Evolutionary conservation across 2,888 invertebrate genomes (phyloP), one percentile per base, ranked within the genome.

Genomic region (Eupeodes luniger): DNA sequence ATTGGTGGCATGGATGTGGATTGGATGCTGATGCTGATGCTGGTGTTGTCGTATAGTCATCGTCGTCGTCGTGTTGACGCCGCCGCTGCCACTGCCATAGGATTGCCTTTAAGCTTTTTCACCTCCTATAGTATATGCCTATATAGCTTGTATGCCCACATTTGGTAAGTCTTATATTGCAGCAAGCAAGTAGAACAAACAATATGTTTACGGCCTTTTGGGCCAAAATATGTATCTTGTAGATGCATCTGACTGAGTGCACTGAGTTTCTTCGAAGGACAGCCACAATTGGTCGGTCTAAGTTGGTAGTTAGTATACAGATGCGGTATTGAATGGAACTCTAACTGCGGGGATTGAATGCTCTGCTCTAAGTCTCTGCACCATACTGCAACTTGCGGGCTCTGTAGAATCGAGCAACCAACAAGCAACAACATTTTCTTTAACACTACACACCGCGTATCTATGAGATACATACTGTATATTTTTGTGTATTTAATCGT

Each of bases 171-270:
- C 77, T 72, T 57, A 80, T 67, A 81, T 84, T 88, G 84, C 85
- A 62, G 84, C 85, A 62, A 88, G 84, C 85, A 88, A 88, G 88
- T 85, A 81, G 85, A 88, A 88, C 88, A 88, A 78, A 85, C 84
- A 77, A 85, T 85, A 85, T 88, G 76, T 80, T 67, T 84, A 74
- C 84, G 84, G 80, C 84, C 74, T 87, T 84, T 74, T 88, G 87
- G 87, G 87, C 80, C 72, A 64, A 40, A 82, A 47, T 27, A 3
- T 72, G 57, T 81, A 84, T 84, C 84, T 84, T 77, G 55, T 55
- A 53, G 77, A 84, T 84, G 40, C 40, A 40, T 40, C 40, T 40
- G 40, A 40, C 81, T 88, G 74, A 81, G 81, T 61, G 44, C 66
- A 40, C 57, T 81, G 64, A 78, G 78, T 70, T 67, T 85, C 81